phyloP scores from a whole-genome alignment of 2,797 vertebrate species.

The Spondyliosoma cantharus region DNA sequence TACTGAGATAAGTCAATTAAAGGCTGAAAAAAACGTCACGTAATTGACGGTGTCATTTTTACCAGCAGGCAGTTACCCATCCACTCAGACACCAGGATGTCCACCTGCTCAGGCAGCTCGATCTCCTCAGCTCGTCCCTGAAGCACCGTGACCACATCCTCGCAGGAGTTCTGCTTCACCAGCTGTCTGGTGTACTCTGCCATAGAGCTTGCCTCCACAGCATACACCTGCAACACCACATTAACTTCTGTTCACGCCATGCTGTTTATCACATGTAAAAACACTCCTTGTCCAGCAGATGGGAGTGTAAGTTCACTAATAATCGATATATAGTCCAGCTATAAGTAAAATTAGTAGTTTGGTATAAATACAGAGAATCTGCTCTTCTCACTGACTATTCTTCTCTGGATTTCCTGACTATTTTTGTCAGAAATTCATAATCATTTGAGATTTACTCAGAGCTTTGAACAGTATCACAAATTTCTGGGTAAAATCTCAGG shows the following conservation, averaged over 20 bases:
- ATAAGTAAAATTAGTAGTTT: background rate
- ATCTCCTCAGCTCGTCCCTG: constrained; percentile 86
- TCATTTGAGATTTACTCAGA: background rate
- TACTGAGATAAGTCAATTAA: background rate
- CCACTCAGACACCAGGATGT: constrained; percentile 86
- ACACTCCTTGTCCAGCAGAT: constrained; percentile 54
- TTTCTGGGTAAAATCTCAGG: background rate
- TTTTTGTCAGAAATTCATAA: background rate
- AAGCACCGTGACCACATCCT: constrained; percentile 82
- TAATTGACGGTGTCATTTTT: constrained; percentile 17
- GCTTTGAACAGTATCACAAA: background rate
- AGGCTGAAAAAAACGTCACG: background rate
- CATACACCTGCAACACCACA: constrained; percentile 82
- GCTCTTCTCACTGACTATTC: background rate
- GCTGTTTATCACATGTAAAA: constrained; percentile 1
- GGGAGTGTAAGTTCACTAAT: constrained; percentile 33
- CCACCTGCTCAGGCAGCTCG: constrained; percentile 84
- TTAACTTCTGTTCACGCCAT: background rate
- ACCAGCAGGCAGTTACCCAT: constrained; percentile 90
- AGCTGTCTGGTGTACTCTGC: constrained; percentile 83
- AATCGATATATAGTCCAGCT: background rate
- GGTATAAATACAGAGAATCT: background rate
- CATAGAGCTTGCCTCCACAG: constrained; percentile 88
- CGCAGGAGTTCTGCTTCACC: constrained; percentile 80
- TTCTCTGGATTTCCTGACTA: background rate